Evolutionary conservation across 2,888 invertebrate species (phyloP).

Genomic region (Aplocera efformata): DNA sequence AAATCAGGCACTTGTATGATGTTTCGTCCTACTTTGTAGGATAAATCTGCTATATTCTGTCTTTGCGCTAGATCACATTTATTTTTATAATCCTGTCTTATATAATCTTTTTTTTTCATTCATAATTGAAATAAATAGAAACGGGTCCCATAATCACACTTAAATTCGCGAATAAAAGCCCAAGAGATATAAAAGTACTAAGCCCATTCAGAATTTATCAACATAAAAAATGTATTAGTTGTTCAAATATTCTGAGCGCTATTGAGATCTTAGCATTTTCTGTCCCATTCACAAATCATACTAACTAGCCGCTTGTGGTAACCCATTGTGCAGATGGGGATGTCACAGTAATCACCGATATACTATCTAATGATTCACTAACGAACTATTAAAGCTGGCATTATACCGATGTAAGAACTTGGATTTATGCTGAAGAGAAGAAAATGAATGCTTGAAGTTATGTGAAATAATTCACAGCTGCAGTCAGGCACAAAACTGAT

Average conservation of each 20-base stretch:
- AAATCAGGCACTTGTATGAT: too few species aligned
- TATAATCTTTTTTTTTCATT: too few species aligned
- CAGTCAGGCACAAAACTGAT: too few species aligned
- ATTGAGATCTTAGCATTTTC: constrained; percentile 11
- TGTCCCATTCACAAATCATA: constrained; percentile 42
- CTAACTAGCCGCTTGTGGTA: constrained; percentile 57
- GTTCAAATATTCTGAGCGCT: background rate
- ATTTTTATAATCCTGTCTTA: too few species aligned
- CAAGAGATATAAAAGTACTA: too few species aligned
- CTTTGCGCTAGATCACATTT: too few species aligned
- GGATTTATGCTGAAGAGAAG: constrained; percentile 8
- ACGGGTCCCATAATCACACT: too few species aligned
- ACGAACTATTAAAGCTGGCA: constrained; percentile 7
- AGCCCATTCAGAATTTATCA: too few species aligned
- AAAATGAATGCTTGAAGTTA: constrained; percentile 3
- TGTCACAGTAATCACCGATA: constrained; percentile 13
- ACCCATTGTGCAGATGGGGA: constrained; percentile 18
- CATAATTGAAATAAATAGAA: too few species aligned
- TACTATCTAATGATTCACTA: constrained; percentile 10
- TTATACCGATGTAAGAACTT: constrained; percentile 4
- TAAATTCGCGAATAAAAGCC: too few species aligned
- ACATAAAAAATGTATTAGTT: too few species aligned
- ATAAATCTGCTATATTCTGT: too few species aligned
- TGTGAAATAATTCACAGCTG: background rate
- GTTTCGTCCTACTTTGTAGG: background rate